Evolutionary conservation across 2,888 invertebrate genomes (phyloP), one percentile per base, ranked within the genome.

Genomic region (Cheilosia impressa): DNA sequence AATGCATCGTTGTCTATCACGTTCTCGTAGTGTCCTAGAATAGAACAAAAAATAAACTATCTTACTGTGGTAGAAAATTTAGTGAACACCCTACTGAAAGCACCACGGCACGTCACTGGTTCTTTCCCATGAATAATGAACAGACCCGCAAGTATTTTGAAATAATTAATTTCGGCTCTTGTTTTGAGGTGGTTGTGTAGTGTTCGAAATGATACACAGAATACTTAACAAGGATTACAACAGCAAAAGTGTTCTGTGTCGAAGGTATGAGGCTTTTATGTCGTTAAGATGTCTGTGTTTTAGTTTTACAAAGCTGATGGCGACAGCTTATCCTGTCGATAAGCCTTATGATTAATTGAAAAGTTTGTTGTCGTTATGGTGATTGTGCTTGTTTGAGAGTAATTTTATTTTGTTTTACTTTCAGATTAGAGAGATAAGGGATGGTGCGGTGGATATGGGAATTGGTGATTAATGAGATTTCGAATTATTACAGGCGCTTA

Each of bases 271-370:
- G 52, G 17, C 52, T 5, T 58, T 50, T 19, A 47, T 72, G 58
- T 72, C 58, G 52, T 60, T 72, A 65, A 34, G 57, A 60, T 60
- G 43, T 60, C 58, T 72, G 52, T n/a, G 31, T 77, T 60, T 77
- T 50, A 45, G 78, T 63, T 69, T 62, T 78, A 41, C 47, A 71
- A 55, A 45, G 53, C 55, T 83, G 68, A 68, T 66, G 68, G 66
- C 73, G 78, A 69, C 83, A 69, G 73, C 78, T 73, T 73, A 83
- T 83, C 52, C 73, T 52, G 63, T 73, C 73, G 79, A 83, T 83
- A 73, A 73, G 72, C 52, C 62, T 57, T 63, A 78, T 83, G 83
- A 83, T 79, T 83, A 79, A 83, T 73, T 83, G 83, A 75, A 79
- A 79, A 83, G 63, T 69, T 63, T 55, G 43, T 43, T 45, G 24